Conservation (phyloP, 2,797 vertebrate genomes). For the Sciaenops ocellatus region DNA sequence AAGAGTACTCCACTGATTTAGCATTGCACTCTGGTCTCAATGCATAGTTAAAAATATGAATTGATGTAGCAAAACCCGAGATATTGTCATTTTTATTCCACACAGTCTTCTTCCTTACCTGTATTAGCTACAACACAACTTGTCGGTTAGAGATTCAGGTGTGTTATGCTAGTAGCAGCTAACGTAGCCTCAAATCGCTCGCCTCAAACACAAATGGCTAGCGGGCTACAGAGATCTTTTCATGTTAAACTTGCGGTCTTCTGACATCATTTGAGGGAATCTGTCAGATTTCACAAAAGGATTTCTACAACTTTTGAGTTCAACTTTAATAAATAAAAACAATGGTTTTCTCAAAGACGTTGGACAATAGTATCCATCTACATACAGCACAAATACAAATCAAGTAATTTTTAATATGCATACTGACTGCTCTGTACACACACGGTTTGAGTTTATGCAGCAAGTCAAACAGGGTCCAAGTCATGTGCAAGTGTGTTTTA, state of each 20-base stretch:
- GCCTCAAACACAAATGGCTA: too few relatives aligned
- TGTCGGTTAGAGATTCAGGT: too few relatives aligned
- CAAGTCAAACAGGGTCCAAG: slow-evolving; percentile 24
- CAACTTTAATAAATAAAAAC: neutral
- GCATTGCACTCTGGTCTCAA: too few relatives aligned
- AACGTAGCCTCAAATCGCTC: too few relatives aligned
- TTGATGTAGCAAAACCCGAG: too few relatives aligned
- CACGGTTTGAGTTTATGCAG: slow-evolving; percentile 27
- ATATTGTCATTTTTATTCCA: too few relatives aligned
- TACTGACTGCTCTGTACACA: neutral
- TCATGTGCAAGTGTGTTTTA: slow-evolving; percentile 20
- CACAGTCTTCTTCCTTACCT: too few relatives aligned
- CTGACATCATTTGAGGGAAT: neutral
- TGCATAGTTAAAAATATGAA: too few relatives aligned
- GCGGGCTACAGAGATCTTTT: neutral
- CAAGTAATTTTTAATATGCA: neutral
- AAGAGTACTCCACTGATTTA: too few relatives aligned
- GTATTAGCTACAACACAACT: too few relatives aligned
- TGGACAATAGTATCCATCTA: neutral
- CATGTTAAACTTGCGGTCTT: neutral
- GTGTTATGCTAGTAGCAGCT: too few relatives aligned
- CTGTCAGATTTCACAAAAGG: neutral
- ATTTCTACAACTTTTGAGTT: neutral
- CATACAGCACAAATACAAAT: neutral
- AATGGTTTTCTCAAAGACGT: neutral